Evolutionary conservation across 2,888 invertebrate genomes (phyloP), one percentile per base, ranked within the genome.

Genomic region (Netelia inedita): DNA sequence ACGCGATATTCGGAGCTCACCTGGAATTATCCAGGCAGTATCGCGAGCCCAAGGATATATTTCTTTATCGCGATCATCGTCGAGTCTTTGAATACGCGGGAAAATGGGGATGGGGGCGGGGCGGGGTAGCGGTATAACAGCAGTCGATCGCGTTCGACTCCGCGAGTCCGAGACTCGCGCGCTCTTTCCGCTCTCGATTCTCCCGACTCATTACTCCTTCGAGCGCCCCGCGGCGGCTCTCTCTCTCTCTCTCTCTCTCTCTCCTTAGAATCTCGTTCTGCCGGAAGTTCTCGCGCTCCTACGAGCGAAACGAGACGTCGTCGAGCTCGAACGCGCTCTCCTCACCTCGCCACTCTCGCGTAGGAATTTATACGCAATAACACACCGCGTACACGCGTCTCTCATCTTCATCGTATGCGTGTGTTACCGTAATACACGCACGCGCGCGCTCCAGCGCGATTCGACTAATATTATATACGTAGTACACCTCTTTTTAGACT

Each of bases 211-310:
- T 88, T 87, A 87, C 87, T 75, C 69, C 85, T 84, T 65, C 73
- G 75, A 75, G 82, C 63, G 55, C 79, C 28, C 28, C 28, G 28
- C 28, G 28, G 2, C 28, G 28, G 28, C 28, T 28, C 28, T 28
- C 28, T 28, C 63, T 71, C 74, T 68, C 61, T 63, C 57, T 46
- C 73, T 73, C 83, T 83, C 84, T 87, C 85, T 73, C 80, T 74
- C 84, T 85, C 86, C n/a, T n/a, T n/a, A n/a, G 72, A 74, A 75
- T 88, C 88, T 89, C 87, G 85, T 87, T 88, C 83, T 88, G 88
- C 91, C 92, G 92, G 92, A 92, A 92, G 91, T 91, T 90, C 89
- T 88, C 90, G 90, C 88, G 88, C 89, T 91, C 88, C 88, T 90
- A 88, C 88, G 85, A 84, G 86, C 87, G 88, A 87, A 88, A 89